A percentile compares a stretch with the other conserved stretches of the same genome.
Evolutionary conservation across 2,797 vertebrate genomes (phyloP).

Genomic region (Acanthornis magna): DNA sequence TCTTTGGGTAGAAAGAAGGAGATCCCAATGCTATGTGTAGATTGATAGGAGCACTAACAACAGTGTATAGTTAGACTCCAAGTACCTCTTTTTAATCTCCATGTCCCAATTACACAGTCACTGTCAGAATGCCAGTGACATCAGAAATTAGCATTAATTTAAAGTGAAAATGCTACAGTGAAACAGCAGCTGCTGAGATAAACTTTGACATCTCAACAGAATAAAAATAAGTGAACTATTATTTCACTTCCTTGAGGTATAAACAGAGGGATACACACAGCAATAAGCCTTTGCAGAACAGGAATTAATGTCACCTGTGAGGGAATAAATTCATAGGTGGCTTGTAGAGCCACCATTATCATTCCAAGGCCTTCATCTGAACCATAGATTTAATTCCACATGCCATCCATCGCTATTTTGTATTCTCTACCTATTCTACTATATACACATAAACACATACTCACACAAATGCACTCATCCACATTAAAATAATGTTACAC

Average conservation of each 20-base stretch:
- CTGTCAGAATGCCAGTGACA: slow-evolving; percentile 59
- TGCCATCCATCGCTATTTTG: slow-evolving; percentile 1
- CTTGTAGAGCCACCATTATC: slow-evolving; percentile 43
- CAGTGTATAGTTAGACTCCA: neutral
- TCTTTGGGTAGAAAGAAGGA: neutral
- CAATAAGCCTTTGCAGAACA: slow-evolving; percentile 36
- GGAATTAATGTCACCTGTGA: slow-evolving; percentile 49
- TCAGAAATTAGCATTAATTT: slow-evolving; percentile 67
- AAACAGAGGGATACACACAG: slow-evolving; percentile 51
- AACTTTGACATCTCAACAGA: slow-evolving; percentile 67
- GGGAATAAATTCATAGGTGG: slow-evolving; percentile 48
- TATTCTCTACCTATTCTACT: neutral
- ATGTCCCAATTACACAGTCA: slow-evolving; percentile 32
- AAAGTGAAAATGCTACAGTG: slow-evolving; percentile 57
- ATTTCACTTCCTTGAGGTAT: slow-evolving; percentile 64
- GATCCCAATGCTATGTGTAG: neutral
- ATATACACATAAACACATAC: neutral
- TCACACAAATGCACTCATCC: neutral
- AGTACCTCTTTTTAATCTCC: slow-evolving; percentile 14
- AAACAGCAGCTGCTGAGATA: slow-evolving; percentile 64
- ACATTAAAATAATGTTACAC: slow-evolving; percentile 9
- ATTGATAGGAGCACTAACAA: neutral
- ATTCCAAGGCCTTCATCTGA: slow-evolving; percentile 40
- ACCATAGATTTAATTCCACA: slow-evolving; percentile 39
- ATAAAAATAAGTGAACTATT: slow-evolving; percentile 57